phyloP scores from a whole-genome alignment of 37 sponge, comb jelly and placozoan genomes.

The Crambe crambe region DNA sequence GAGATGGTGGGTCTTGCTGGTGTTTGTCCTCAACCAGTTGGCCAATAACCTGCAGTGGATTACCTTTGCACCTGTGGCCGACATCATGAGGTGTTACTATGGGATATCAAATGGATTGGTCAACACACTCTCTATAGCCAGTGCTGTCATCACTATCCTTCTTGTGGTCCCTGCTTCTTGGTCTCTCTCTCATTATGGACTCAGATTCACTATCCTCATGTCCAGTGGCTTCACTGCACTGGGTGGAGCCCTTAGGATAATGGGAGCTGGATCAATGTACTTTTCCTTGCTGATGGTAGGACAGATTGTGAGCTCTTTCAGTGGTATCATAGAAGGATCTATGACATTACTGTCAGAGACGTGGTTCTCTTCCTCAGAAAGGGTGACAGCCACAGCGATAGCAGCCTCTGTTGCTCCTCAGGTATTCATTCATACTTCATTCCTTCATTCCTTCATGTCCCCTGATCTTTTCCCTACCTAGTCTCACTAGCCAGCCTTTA shows the following conservation, averaged over 20 bases:
- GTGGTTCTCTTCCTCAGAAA: slow-evolving; percentile 53
- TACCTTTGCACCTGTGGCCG: slow-evolving; percentile 37
- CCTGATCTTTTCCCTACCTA: too few relatives aligned
- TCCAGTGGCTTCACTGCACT: slow-evolving; percentile 13
- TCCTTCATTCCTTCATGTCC: too few relatives aligned
- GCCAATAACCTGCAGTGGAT: slow-evolving; percentile 37
- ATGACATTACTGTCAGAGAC: not conserved
- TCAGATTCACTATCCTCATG: slow-evolving; percentile 1
- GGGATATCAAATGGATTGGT: not conserved
- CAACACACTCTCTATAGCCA: slow-evolving; percentile 25
- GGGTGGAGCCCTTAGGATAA: slow-evolving; percentile 36
- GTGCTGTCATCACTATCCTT: slow-evolving; percentile 32
- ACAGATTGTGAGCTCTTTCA: slow-evolving; percentile 36
- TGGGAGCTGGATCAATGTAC: slow-evolving; percentile 25
- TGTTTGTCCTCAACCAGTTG: slow-evolving; percentile 23
- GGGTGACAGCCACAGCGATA: slow-evolving; percentile 29
- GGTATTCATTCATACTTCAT: not conserved
- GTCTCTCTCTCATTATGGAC: slow-evolving; percentile 24
- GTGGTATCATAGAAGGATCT: not conserved
- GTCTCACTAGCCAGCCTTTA: too few relatives aligned
- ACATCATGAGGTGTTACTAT: slow-evolving; percentile 47
- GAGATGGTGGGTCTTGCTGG: slow-evolving; percentile 37
- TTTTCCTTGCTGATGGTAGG: slow-evolving; percentile 44
- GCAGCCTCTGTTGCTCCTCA: slow-evolving; percentile 15
- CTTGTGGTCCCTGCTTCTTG: slow-evolving; percentile 19